These are phyloP conservation scores for Parambassis ranga DNA, from an alignment of 2,797 vertebrate species.

Conservation along the genomic window DNA sequence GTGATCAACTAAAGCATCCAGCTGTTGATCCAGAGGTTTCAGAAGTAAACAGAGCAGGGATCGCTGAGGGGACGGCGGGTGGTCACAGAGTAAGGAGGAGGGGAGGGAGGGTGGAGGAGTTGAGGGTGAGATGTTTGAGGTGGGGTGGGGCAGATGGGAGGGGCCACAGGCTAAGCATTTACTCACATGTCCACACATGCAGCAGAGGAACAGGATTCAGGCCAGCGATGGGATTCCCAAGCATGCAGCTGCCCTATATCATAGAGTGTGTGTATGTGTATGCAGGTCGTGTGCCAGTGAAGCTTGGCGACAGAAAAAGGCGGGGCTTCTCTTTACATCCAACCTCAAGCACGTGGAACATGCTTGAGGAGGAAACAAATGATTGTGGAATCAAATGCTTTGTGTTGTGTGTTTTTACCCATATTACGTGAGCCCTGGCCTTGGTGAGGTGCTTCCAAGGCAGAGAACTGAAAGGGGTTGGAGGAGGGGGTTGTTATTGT, in stretches of 20 bases:
- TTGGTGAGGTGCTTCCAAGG: no score
- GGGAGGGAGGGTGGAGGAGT: not conserved
- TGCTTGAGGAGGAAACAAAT: not conserved
- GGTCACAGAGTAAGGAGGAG: not conserved
- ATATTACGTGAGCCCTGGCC: no score
- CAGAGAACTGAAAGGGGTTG: no score
- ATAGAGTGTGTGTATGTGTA: not conserved
- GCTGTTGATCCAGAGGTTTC: slow-evolving; percentile 6
- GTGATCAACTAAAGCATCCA: not conserved
- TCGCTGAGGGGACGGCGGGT: not conserved
- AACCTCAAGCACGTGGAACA: slow-evolving; percentile 25
- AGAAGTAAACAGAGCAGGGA: slow-evolving; percentile 19
- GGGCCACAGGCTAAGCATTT: slow-evolving; percentile 42
- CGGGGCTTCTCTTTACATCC: not conserved
- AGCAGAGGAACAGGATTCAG: slow-evolving; percentile 57
- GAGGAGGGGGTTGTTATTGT: no score
- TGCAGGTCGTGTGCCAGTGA: not conserved
- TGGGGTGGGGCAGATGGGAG: not conserved
- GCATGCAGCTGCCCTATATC: slow-evolving; percentile 53
- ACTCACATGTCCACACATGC: slow-evolving; percentile 69
- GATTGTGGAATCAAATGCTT: not conserved
- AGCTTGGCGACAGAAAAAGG: slow-evolving; percentile 20
- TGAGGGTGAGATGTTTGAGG: not conserved
- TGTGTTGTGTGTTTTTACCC: no score
- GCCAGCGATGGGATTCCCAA: slow-evolving; percentile 61